phyloP scores from a whole-genome alignment of 2,888 invertebrate genomes.

The Melanotus villosus region DNA sequence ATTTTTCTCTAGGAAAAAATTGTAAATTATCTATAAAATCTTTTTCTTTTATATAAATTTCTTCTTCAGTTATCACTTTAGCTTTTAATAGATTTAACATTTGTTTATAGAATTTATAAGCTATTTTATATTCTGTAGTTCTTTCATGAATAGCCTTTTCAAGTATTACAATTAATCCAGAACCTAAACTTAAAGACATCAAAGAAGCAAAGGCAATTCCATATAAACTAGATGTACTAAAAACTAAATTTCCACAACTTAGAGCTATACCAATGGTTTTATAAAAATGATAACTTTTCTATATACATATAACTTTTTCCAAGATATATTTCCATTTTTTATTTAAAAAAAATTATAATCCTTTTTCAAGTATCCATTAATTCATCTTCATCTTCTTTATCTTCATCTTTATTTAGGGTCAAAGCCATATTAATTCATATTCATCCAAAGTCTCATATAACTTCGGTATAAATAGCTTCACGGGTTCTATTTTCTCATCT shows the following conservation, averaged over 20 bases:
- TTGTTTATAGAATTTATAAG: not conserved
- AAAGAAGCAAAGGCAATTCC: not conserved
- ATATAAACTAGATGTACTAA: slow-evolving; percentile 7
- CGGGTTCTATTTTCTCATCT: too few relatives aligned
- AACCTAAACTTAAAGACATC: not conserved
- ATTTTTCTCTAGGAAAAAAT: too few relatives aligned
- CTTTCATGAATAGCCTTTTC: not conserved
- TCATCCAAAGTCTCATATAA: too few relatives aligned
- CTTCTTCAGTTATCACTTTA: not conserved
- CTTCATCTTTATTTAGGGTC: too few relatives aligned
- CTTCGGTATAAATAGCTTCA: too few relatives aligned
- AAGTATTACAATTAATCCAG: not conserved
- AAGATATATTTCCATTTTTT: too few relatives aligned
- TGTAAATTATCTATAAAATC: too few relatives aligned
- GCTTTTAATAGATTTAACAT: too few relatives aligned
- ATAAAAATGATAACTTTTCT: not conserved
- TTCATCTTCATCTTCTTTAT: too few relatives aligned
- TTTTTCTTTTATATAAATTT: not conserved
- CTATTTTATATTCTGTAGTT: not conserved
- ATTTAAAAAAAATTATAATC: too few relatives aligned
- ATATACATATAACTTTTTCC: slow-evolving; percentile 4
- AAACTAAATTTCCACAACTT: not conserved
- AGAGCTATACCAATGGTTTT: not conserved
- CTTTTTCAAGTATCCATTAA: too few relatives aligned
- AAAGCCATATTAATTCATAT: too few relatives aligned